These are phyloP conservation scores for Smittia sp. DNA, from an alignment of 2,888 invertebrate genomes.

Conservation along the genomic window DNA sequence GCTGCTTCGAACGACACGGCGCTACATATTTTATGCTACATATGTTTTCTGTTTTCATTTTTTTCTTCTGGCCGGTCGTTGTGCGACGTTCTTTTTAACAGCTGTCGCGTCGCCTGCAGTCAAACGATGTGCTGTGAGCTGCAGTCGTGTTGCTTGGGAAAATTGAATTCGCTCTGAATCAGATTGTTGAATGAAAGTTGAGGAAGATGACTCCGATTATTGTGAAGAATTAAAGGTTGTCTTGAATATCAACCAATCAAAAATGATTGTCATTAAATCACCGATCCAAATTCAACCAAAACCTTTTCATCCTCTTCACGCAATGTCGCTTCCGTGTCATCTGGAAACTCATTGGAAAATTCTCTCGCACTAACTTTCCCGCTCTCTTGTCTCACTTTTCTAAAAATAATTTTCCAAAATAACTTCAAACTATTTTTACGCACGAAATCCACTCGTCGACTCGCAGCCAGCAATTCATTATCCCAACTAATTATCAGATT, in stretches of 20 bases:
- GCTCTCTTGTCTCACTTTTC: not conserved
- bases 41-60: slow-evolving; percentile 32
- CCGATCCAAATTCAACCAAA: too few species aligned
- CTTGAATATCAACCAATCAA: too few species aligned
- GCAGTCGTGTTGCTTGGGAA: not conserved
- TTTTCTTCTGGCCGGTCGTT: not conserved
- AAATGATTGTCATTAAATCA: too few species aligned
- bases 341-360: not conserved
- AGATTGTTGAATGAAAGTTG: not conserved
- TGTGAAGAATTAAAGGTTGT: too few species aligned
- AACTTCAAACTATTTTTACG: not conserved
- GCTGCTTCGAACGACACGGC: not conserved
- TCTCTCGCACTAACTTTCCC: not conserved
- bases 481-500: not conserved
- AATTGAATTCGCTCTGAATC: slow-evolving; percentile 2
- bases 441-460: not conserved
- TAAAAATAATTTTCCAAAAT: not conserved
- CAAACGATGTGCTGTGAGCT: not conserved
- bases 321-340: not conserved
- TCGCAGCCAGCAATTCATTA: not conserved
- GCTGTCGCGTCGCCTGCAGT: slow-evolving; percentile 3
- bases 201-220: not conserved
- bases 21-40: slow-evolving; percentile 29
- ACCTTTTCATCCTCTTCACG: too few species aligned
- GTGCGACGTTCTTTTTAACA: slow-evolving; percentile 19